A percentile compares a stretch with the other conserved stretches of the same genome.
Evolutionary conservation across 2,113 vertebrate genomes (phyloP).

Genomic region (Athene cunicularia): DNA sequence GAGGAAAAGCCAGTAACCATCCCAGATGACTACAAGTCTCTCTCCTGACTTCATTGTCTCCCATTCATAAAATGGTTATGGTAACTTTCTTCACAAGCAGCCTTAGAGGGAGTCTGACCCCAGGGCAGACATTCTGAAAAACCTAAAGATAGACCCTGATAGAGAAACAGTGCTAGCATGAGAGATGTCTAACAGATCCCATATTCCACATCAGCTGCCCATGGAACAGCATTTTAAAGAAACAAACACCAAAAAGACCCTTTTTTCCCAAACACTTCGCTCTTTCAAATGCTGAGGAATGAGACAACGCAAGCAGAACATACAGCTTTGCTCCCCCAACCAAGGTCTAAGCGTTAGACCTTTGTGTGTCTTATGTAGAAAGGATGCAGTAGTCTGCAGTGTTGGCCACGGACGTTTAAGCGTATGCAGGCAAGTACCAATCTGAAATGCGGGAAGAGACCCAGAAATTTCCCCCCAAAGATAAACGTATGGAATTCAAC

Average conservation of each 20-base stretch:
- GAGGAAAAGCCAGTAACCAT: neutral
- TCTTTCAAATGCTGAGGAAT: neutral
- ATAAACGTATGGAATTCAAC: neutral
- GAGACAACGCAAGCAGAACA: neutral
- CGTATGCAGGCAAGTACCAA: neutral
- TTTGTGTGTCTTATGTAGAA: neutral
- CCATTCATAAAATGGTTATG: neutral
- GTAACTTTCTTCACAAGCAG: neutral
- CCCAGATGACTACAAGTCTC: neutral
- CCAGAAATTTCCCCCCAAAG: slow-evolving; percentile 12
- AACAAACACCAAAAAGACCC: neutral
- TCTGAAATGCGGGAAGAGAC: neutral
- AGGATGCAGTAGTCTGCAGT: neutral
- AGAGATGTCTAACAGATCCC: neutral
- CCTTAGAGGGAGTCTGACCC: neutral
- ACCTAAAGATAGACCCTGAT: neutral
- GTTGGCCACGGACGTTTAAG: neutral
- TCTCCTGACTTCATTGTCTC: neutral
- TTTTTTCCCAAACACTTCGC: neutral
- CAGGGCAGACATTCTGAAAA: slow-evolving; percentile 27
- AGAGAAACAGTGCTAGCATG: neutral
- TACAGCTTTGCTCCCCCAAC: neutral
- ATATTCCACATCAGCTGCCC: neutral
- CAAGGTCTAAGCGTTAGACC: neutral
- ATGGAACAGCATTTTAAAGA: neutral